phyloP scores from a whole-genome alignment of 1,140 invertebrate genomes.

The Linepithema humile region DNA sequence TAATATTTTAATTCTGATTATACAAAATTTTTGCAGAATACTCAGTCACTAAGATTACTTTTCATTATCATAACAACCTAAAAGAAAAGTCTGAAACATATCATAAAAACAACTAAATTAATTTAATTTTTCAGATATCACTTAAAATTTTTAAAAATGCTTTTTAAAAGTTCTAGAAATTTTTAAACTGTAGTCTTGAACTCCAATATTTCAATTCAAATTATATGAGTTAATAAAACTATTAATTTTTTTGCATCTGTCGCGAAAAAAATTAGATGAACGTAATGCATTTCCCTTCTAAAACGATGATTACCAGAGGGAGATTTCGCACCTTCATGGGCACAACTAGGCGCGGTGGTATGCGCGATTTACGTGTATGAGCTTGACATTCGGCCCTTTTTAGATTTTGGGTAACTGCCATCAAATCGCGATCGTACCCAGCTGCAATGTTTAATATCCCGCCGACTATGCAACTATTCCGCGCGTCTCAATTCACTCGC shows the following conservation, averaged over 20 bases:
- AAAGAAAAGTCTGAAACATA: neutral
- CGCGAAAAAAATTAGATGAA: neutral
- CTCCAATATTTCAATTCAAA: neutral
- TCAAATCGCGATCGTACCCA: slow-evolving; percentile 77
- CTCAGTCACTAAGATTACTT: neutral
- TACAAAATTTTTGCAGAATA: neutral
- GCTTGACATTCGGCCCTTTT: slow-evolving; percentile 83
- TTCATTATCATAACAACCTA: neutral
- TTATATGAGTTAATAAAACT: neutral
- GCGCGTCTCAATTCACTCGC: slow-evolving; percentile 67
- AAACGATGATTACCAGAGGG: neutral
- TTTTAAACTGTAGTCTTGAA: too few species aligned
- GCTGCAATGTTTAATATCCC: slow-evolving; percentile 76
- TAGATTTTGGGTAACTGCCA: slow-evolving; percentile 82
- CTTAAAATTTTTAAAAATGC: neutral
- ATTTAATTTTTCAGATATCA: neutral
- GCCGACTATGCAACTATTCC: slow-evolving; percentile 45
- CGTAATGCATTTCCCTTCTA: neutral
- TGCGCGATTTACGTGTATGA: slow-evolving; percentile 61
- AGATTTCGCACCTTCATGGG: neutral
- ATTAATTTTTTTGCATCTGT: neutral
- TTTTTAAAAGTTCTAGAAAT: too few species aligned
- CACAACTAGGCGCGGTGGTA: neutral
- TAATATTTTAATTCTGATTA: neutral
- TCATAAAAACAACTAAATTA: neutral